Evolutionary conservation across 2,888 invertebrate species (phyloP), one percentile per base, ranked within the genome.

Genomic region (Choreutis nemorana): DNA sequence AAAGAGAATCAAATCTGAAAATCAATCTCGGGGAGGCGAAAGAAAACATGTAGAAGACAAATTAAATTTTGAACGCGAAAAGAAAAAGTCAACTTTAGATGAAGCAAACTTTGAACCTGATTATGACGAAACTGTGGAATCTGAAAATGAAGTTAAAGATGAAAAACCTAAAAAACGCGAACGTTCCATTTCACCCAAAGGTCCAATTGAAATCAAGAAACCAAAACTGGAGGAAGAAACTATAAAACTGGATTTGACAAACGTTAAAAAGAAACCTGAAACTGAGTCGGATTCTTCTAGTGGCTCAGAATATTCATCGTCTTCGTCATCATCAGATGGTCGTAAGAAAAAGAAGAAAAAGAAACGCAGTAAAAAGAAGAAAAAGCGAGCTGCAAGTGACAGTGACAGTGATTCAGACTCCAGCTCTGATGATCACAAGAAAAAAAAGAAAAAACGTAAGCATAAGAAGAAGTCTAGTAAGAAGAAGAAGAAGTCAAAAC

Each of bases 71-170:
- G 77, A 81, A 14, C 70, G 78, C 1, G 82, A 83, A 51, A 68
- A 85, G 37, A 86, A 88, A 42, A 86, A 87, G 45, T 83, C 86
- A 5, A 83, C 83, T 4, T 61, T 89, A 23, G 88, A 89, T 44
- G 90, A 90, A 61, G 83, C 87, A 0, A 86, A 81, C 48, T 89
- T 89, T 50, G 89, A 87, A 47, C 89, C 88, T 0, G 89, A 89
- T 52, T 89, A 89, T 55, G 89, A 89, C 40, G 84, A 81, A 48
- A 73, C 64, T 30, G 60, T 81, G 10, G 80, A 83, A 42, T 78
- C 85, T 3, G 87, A 87, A 34, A 81, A 75, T 11, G 87, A 87
- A 42, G 68, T 73, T 2, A 86, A 87, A 35, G 82, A 80, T 8
- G 83, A 83, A 18, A 45, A 43, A 18, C 45, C 41, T 8, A 73